Conservation (phyloP, 2,113 vertebrate genomes). For the Oreochromis spilurus region DNA sequence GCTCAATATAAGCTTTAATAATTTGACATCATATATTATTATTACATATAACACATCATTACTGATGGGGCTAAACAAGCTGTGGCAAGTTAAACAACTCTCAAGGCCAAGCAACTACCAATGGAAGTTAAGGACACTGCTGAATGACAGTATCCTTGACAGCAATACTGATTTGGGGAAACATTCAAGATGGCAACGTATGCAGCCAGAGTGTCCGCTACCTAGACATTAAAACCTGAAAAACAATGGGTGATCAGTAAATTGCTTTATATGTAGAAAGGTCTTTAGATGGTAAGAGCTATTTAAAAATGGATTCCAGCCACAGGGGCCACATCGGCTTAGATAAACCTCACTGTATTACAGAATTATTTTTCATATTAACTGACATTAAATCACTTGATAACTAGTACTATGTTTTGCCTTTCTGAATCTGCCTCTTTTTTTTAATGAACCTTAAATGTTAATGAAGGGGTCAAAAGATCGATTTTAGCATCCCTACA, state of each 20-base stretch:
- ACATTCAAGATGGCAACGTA: not conserved
- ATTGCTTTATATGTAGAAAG: not conserved
- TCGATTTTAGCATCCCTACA: not conserved
- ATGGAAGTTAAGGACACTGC: not conserved
- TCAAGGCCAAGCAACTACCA: not conserved
- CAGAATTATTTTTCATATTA: not conserved
- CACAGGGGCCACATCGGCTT: not conserved
- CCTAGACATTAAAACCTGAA: not conserved
- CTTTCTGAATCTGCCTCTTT: not conserved
- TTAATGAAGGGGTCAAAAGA: not conserved
- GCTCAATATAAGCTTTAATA: not conserved
- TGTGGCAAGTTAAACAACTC: not conserved
- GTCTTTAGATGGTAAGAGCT: not conserved
- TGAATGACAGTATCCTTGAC: not conserved
- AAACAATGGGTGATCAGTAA: accelerated
- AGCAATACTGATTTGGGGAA: not conserved
- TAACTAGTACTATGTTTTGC: not conserved
- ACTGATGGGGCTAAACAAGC: not conserved
- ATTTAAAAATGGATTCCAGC: accelerated
- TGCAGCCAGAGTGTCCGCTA: not conserved
- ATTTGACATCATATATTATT: not conserved
- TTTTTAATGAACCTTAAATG: accelerated
- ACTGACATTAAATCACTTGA: accelerated
- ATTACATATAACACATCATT: not conserved
- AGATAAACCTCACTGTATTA: not conserved